Base-by-base conservation (phyloP, 2,113 vertebrate genomes). In the Ptilorrhoa leucosticta region DNA sequence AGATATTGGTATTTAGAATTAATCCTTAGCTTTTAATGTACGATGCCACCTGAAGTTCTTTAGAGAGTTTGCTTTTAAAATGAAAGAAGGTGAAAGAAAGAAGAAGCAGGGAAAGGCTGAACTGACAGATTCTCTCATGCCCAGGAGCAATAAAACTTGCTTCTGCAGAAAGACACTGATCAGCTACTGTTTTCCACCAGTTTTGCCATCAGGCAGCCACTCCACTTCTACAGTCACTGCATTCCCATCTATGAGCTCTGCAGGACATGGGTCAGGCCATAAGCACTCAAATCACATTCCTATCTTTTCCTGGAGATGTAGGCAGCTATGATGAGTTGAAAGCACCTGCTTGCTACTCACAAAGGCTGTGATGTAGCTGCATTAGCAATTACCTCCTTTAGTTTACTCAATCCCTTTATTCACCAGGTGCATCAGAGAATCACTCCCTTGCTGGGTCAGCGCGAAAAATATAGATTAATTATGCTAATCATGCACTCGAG, bases 391-490 rank as follows among this genome's bases (percentile, higher is more conserved):
- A 81, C 33, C 30, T 91, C 27, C 23, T 70, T 94, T 54, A 70
- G 66, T 93, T 93, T 95, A 70, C 24, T 93, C 82, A 94, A 39
- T 95, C 51, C 15, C 65, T 82, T 27, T 82, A 79, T 87, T 92
- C 81, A 90, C n/a, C 66, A 91, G 63, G 50, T 94, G 66, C 81
- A 87, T 72, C 54, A 71, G 90, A 75, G 80, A 95, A 68, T 60
- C 58, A 53, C 45, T 91, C 53, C 31, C 42, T 65, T 33, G 17
- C 78, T 65, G 63, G 57, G 45, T 39, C 70, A 69, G 70, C 66
- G 58, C 26, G 58, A 76, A 72, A 91, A 84, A 65, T 71, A 42
- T 26, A 80, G 53, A 94, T 96, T 94, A 90, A 91, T 96, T 96
- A 87, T 96, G 89, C 33, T 93, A 93, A 96, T 97, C 45, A 83